A percentile compares a stretch with the other conserved stretches of the same genome.
phyloP scores from a whole-genome alignment of 2,888 invertebrate genomes.

The Parelbella ahira region DNA sequence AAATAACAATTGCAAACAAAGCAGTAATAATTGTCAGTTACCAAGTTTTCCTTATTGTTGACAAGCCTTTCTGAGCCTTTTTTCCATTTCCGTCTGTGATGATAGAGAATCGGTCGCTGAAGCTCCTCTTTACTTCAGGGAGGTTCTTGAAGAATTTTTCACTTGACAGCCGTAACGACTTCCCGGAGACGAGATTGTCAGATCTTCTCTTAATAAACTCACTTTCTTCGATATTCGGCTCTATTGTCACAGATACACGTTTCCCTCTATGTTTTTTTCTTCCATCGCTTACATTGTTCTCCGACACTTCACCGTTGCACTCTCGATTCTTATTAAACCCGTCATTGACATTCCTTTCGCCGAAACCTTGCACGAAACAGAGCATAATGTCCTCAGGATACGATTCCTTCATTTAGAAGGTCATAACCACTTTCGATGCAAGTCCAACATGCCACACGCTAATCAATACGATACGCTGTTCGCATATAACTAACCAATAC shows the following conservation, averaged over 20 bases:
- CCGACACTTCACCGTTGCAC: constrained; percentile 48
- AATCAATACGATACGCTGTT: constrained; percentile 2
- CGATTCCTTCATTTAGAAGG: constrained; percentile 75
- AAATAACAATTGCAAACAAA: no score
- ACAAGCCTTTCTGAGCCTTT: constrained; percentile 52
- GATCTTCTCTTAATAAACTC: constrained; percentile 46
- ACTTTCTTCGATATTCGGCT: constrained; percentile 33
- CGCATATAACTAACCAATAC: constrained; percentile 14
- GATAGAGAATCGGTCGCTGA: constrained; percentile 70
- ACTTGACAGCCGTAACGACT: constrained; percentile 55
- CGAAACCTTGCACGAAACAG: constrained; percentile 85
- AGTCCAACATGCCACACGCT: constrained; percentile 1
- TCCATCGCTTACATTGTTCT: constrained; percentile 39
- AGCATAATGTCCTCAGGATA: constrained; percentile 82
- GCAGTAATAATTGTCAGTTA: no score
- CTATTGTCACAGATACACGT: constrained; percentile 30
- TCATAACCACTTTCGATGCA: constrained; percentile 39
- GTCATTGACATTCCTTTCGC: constrained; percentile 54
- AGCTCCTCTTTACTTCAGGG: constrained; percentile 69
- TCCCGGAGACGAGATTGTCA: constrained; percentile 47
- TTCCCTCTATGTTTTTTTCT: constrained; percentile 44
- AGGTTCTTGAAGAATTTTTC: constrained; percentile 40
- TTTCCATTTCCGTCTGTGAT: constrained; percentile 59
- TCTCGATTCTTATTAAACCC: constrained; percentile 55
- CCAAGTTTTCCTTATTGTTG: constrained; percentile 76